Conservation (phyloP, 2,797 vertebrate genomes). For the Florisuga fusca region DNA sequence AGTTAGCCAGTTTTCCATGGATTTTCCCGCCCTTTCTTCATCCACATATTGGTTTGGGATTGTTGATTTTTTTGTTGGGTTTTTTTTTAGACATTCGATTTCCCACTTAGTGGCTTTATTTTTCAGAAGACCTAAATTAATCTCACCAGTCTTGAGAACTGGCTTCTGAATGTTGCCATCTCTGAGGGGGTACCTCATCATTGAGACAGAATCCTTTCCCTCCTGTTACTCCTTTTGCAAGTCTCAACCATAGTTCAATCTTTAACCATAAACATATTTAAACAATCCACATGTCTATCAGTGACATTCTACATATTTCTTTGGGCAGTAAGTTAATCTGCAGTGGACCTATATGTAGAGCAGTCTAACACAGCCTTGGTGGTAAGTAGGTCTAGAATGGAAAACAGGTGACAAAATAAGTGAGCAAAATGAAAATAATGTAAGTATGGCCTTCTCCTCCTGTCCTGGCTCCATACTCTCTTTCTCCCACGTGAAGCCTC, state of each 20-base stretch:
- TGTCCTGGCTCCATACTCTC: neutral
- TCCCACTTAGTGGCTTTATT: neutral
- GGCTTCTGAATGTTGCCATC: neutral
- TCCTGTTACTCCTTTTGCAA: neutral
- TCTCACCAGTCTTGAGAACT: neutral
- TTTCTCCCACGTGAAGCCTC: neutral
- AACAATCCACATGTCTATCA: neutral
- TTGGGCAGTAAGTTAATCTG: neutral
- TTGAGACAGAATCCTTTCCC: neutral
- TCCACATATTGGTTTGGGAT: neutral
- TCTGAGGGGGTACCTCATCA: neutral
- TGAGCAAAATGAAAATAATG: neutral
- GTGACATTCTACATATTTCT: neutral
- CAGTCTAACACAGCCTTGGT: neutral
- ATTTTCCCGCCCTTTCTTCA: neutral
- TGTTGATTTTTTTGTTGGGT: neutral
- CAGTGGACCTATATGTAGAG: neutral
- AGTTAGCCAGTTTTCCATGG: neutral
- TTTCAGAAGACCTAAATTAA: neutral
- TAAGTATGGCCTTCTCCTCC: neutral
- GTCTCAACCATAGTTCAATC: neutral
- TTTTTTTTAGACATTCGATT: neutral
- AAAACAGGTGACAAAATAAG: neutral
- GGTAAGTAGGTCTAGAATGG: neutral
- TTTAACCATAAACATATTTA: neutral